phyloP scores from a whole-genome alignment of 2,113 vertebrate genomes.

The Castor canadensis region DNA sequence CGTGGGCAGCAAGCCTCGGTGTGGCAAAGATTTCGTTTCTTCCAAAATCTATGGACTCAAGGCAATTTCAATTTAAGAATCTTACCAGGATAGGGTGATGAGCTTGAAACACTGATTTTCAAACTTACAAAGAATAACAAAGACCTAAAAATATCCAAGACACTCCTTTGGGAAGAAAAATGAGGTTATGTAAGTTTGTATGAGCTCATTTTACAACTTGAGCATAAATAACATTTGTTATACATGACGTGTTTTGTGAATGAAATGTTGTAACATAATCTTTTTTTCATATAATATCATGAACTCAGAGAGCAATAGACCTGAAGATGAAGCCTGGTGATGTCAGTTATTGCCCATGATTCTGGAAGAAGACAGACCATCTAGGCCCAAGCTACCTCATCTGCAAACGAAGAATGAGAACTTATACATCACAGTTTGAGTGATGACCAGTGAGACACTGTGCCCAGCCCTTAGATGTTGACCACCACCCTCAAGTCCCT shows the following conservation, averaged over 20 bases:
- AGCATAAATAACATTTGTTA: background rate
- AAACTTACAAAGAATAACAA: background rate
- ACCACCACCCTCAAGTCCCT: background rate
- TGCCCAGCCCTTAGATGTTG: background rate
- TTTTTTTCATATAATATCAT: background rate
- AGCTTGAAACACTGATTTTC: background rate
- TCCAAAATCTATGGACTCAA: background rate
- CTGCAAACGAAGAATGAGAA: background rate
- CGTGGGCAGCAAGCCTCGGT: background rate
- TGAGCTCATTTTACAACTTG: background rate
- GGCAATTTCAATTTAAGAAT: background rate
- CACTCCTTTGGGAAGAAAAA: background rate
- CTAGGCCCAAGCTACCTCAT: background rate
- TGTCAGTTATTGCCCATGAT: too few species aligned
- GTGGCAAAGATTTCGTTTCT: background rate
- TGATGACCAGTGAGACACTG: background rate
- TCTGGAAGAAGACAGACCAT: background rate
- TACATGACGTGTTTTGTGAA: background rate
- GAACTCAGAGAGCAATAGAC: background rate
- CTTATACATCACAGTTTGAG: background rate
- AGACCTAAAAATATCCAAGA: background rate
- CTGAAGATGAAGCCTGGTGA: background rate
- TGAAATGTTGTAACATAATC: background rate
- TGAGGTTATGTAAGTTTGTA: background rate
- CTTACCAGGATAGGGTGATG: background rate